Percentiles rank a stretch among this genome's conserved stretches.
phyloP scores from a whole-genome alignment of 2,797 vertebrate species.

The Nasua narica region DNA sequence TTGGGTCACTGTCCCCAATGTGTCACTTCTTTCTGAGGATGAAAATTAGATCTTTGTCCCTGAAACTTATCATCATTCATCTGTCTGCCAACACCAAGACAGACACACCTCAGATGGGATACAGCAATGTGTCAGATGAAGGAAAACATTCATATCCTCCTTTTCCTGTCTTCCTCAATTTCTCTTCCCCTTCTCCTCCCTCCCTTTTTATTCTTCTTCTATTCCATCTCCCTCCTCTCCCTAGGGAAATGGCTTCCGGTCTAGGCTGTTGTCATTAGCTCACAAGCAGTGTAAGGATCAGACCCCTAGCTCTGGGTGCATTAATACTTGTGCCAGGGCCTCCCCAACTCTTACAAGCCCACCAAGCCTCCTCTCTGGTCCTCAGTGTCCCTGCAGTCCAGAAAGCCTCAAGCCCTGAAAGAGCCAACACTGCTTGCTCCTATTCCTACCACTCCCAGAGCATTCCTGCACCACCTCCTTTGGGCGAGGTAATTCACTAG shows the following conservation, averaged over 20 bases:
- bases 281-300: background rate
- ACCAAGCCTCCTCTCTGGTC: background rate
- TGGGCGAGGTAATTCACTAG: background rate
- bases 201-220: background rate
- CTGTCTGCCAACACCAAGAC: background rate
- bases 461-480: background rate
- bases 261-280: background rate
- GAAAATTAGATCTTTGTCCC: conserved; percentile 79
- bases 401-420: background rate
- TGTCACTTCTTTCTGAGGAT: conserved; percentile 74
- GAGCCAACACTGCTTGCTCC: background rate
- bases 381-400: background rate
- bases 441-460: background rate
- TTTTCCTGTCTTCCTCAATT: background rate
- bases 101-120: background rate
- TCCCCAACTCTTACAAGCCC: background rate
- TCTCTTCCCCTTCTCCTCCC: background rate
- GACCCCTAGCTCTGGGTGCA: background rate
- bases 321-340: too few relatives aligned
- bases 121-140: background rate
- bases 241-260: background rate
- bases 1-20: conserved; percentile 57
- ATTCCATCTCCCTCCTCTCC: background rate
- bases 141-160: background rate
- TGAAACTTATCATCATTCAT: conserved; percentile 17